Percentiles rank a stretch among this genome's conserved stretches.
Conservation (phyloP, 2,888 invertebrate species). For the Trisateles emortualis region DNA sequence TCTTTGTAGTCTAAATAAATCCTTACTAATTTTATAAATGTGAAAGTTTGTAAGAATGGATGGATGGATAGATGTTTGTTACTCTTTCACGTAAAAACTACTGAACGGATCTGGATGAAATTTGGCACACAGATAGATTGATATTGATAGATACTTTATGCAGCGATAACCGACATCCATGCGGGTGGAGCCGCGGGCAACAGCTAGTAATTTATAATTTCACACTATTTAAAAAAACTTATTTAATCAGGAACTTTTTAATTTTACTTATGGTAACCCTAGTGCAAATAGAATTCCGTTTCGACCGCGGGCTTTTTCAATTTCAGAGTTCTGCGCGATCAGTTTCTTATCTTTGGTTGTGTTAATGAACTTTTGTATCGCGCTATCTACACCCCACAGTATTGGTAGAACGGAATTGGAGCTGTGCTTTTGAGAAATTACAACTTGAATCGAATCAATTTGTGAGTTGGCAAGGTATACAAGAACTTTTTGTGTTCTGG, state of each 20-base stretch:
- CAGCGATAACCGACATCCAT: no score
- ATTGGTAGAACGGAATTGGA: constrained; percentile 7
- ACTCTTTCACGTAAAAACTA: no score
- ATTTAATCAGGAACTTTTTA: not conserved
- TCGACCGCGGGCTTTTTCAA: constrained; percentile 41
- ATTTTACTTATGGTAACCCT: constrained; percentile 12
- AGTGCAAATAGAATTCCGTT: constrained; percentile 51
- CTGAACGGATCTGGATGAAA: no score
- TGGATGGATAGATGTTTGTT: no score
- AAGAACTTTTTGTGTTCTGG: not conserved
- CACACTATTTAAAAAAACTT: no score
- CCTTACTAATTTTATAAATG: no score
- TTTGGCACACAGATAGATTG: no score
- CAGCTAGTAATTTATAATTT: no score
- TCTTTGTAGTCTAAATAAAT: no score
- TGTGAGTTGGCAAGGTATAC: not conserved
- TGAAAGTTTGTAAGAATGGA: no score
- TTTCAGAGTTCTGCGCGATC: constrained; percentile 24
- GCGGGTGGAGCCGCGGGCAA: no score
- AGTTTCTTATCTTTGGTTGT: constrained; percentile 31
- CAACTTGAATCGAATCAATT: not conserved
- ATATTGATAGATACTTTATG: no score
- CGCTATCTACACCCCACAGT: constrained; percentile 3
- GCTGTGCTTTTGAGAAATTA: constrained; percentile 8
- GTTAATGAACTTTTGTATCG: constrained; percentile 28